Conservation (phyloP, 2,888 invertebrate genomes). For the Drosophila rubida region DNA sequence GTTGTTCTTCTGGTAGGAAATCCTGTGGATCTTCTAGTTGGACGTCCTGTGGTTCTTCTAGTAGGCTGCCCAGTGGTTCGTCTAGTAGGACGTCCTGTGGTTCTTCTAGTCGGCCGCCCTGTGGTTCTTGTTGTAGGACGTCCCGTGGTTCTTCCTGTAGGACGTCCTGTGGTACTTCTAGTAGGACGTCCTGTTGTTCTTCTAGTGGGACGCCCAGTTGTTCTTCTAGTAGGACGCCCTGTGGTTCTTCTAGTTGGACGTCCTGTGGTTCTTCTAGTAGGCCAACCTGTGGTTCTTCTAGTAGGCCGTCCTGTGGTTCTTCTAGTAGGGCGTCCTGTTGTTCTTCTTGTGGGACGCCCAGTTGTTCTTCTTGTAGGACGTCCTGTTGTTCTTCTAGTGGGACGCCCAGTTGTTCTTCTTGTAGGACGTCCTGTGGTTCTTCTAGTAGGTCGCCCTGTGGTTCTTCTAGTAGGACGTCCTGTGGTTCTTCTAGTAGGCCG, state of each 20-base stretch:
- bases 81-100: not conserved
- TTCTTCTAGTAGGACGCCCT: not conserved
- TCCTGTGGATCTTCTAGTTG: not conserved
- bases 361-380: not conserved
- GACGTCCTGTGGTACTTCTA: not conserved
- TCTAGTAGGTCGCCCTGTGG: not conserved
- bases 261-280: not conserved
- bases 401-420: not conserved
- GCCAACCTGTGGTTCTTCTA: not conserved
- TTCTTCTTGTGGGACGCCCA: not conserved
- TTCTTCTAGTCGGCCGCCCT: not conserved
- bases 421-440: not conserved
- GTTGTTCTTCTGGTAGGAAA: not conserved
- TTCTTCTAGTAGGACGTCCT: not conserved
- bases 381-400: not conserved
- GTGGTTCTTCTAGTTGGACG: not conserved
- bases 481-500: not conserved
- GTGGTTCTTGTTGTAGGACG: not conserved
- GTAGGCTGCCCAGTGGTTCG: not conserved
- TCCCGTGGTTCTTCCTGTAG: not conserved
- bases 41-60: not conserved
- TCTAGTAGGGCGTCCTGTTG: not conserved
- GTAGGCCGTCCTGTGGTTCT: not conserved
- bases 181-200: not conserved
- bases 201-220: not conserved